These are phyloP conservation scores for Todus mexicanus DNA, from an alignment of 2,797 vertebrate genomes.

Conservation along the genomic window DNA sequence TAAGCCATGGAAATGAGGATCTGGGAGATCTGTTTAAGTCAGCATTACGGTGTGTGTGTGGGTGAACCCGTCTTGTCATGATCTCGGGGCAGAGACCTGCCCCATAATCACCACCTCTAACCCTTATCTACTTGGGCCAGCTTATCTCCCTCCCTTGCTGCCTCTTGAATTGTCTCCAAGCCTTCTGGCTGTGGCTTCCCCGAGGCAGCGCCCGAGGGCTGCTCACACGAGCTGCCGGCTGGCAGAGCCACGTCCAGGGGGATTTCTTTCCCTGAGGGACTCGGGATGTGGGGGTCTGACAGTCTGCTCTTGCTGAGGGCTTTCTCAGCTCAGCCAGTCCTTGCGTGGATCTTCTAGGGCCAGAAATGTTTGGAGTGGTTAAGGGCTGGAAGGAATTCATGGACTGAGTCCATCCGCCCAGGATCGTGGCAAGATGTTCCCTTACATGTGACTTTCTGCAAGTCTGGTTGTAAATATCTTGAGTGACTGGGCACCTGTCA, in stretches of 20 bases:
- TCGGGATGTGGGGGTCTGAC: background rate
- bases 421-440: background rate
- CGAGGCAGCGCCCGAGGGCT: conserved; percentile 32
- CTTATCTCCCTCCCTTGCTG: conserved; percentile 17
- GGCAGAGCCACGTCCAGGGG: background rate
- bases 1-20: conserved; percentile 24
- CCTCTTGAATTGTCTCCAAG: conserved; percentile 34
- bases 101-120: conserved; percentile 48
- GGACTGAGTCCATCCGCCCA: background rate
- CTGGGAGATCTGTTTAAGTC: conserved; percentile 46
- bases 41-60: conserved; percentile 36
- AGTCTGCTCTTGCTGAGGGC: background rate
- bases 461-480: conserved; percentile 42
- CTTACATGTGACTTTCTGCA: conserved; percentile 23
- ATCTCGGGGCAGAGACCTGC: conserved; percentile 43
- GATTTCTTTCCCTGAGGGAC: conserved; percentile 16
- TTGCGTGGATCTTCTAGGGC: background rate
- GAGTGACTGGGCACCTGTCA: conserved; percentile 48
- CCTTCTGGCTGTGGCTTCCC: conserved; percentile 14
- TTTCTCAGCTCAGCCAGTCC: background rate
- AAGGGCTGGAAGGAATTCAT: background rate
- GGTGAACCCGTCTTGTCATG: conserved; percentile 59
- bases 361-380: background rate
- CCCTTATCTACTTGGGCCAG: conserved; percentile 43
- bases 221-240: conserved; percentile 8